Conservation (phyloP, 2,113 vertebrate species). For the Albula goreensis region DNA sequence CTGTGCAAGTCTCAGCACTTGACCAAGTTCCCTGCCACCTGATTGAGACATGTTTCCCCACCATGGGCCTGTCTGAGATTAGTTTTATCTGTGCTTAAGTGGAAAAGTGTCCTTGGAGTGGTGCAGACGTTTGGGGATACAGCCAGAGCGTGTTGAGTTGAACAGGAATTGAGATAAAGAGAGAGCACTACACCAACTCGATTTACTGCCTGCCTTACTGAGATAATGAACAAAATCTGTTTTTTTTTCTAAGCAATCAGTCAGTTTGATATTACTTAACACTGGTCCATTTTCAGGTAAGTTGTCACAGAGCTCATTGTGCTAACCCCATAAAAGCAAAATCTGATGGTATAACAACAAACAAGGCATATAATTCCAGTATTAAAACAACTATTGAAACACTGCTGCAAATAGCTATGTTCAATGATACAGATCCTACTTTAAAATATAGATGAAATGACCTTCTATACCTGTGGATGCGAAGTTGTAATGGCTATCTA, state of each 20-base stretch:
- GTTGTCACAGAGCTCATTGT: no score
- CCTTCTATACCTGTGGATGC: not conserved
- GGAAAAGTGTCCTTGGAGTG: conserved; percentile 3
- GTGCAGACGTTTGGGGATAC: not conserved
- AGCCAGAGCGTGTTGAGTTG: not conserved
- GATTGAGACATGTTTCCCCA: not conserved
- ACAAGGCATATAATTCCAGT: not conserved
- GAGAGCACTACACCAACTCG: not conserved
- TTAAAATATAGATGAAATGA: not conserved
- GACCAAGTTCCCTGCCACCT: not conserved
- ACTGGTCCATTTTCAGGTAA: no score
- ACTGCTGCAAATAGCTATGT: not conserved
- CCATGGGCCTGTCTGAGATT: not conserved
- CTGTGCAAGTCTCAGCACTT: not conserved
- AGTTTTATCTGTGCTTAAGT: conserved; percentile 4
- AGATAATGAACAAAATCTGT: no score
- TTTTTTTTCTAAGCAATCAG: no score
- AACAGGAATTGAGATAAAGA: not conserved
- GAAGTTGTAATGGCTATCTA: not conserved
- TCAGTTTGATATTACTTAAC: no score
- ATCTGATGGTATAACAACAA: no score
- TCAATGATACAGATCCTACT: not conserved
- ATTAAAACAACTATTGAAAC: not conserved
- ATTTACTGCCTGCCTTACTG: no score
- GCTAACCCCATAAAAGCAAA: no score